Conservation (phyloP, 2,797 vertebrate genomes). For the Propithecus perrieri region DNA sequence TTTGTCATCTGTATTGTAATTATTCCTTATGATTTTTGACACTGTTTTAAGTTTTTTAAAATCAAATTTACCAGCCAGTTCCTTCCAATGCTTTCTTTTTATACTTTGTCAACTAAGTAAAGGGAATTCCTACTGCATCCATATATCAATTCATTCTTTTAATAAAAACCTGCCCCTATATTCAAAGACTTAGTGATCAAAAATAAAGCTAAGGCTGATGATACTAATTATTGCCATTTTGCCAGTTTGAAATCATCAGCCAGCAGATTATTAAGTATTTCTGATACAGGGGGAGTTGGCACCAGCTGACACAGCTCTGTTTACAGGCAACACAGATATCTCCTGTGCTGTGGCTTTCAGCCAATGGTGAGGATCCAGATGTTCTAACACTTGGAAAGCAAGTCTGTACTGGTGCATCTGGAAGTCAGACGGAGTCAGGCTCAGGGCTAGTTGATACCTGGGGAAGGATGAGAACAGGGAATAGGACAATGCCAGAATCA, state of each 20-base stretch:
- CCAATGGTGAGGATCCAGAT: neutral
- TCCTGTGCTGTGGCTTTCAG: neutral
- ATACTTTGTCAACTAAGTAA: neutral
- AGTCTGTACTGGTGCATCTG: neutral
- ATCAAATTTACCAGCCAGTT: neutral
- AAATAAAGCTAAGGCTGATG: neutral
- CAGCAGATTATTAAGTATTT: conserved; percentile 17
- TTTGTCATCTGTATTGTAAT: neutral
- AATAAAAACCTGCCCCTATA: neutral
- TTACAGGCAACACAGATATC: neutral
- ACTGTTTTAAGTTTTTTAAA: neutral
- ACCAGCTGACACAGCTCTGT: neutral
- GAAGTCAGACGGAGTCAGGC: neutral
- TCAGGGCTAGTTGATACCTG: neutral
- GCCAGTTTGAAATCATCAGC: neutral
- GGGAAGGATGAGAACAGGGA: neutral
- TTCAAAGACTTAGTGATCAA: neutral
- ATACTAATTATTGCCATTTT: neutral
- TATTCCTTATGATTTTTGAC: conserved; percentile 1
- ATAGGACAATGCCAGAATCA: neutral
- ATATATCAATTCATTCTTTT: neutral
- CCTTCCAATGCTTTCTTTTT: neutral
- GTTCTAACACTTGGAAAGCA: conserved; percentile 4
- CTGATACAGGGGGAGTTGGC: neutral
- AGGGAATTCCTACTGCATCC: neutral